Conservation (phyloP, 2,113 vertebrate species). For the Cyanoderma ruficeps region DNA sequence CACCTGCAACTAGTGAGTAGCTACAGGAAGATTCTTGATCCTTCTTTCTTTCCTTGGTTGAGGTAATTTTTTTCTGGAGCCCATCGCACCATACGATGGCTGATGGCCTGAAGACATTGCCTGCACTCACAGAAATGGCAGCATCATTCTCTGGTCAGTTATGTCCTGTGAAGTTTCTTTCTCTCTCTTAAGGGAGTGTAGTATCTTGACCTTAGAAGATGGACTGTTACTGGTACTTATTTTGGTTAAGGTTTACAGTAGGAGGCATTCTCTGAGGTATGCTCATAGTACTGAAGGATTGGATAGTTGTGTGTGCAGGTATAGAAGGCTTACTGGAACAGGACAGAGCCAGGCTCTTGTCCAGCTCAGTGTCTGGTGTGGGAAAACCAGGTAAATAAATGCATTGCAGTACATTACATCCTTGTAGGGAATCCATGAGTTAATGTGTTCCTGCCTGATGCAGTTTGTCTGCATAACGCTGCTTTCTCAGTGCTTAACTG, state of each 20-base stretch:
- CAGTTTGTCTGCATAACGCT: not conserved
- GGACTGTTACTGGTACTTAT: not conserved
- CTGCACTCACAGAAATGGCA: not conserved
- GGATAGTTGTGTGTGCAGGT: not conserved
- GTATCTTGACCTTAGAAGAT: not conserved
- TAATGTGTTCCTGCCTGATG: not conserved
- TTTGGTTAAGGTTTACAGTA: not conserved
- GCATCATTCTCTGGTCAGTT: fast-evolving
- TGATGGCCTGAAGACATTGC: not conserved
- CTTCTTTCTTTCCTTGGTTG: not conserved
- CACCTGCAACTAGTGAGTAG: not conserved
- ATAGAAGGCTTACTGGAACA: not conserved
- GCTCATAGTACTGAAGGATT: not conserved
- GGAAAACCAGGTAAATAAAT: not conserved
- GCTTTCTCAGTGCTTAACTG: not conserved
- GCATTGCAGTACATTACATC: not conserved
- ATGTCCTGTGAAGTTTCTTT: not conserved
- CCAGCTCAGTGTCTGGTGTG: not conserved
- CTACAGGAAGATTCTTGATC: not conserved
- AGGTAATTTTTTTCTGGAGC: not conserved
- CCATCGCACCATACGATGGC: not conserved
- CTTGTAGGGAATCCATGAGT: not conserved
- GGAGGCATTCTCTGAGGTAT: not conserved
- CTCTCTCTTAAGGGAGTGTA: not conserved
- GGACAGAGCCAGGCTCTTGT: not conserved